A percentile compares a stretch with the other conserved stretches of the same genome.
Conservation (phyloP, 2,888 invertebrate species). For the Tricholauxania praeusta region DNA sequence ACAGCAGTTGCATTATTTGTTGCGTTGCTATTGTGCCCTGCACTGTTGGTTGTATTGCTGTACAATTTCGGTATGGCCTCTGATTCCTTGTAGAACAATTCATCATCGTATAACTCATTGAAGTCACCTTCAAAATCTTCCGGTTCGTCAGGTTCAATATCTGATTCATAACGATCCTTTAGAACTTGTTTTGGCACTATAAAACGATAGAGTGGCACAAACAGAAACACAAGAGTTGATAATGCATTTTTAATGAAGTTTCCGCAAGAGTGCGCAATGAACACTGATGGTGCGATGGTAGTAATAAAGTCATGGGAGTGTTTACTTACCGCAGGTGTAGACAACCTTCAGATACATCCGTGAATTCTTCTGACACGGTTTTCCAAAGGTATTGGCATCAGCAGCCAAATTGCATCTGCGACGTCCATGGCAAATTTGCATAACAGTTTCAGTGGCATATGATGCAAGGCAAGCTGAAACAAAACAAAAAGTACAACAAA, state of each 20-base stretch:
- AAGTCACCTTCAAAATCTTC: constrained; percentile 70
- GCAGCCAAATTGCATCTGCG: constrained; percentile 84
- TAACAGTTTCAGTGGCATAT: constrained; percentile 90
- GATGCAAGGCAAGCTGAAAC: constrained; percentile 86
- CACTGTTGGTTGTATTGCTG: constrained; percentile 61
- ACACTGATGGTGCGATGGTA: no score
- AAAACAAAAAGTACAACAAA: no score
- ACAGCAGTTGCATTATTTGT: constrained; percentile 48
- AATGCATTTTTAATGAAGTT: constrained; percentile 20
- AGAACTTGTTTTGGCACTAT: constrained; percentile 86
- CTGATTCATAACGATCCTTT: constrained; percentile 84
- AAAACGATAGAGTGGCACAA: constrained; percentile 44
- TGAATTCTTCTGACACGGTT: constrained; percentile 84
- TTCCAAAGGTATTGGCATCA: constrained; percentile 87
- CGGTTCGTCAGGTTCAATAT: constrained; percentile 82
- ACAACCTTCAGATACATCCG: constrained; percentile 89
- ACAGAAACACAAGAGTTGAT: neutral
- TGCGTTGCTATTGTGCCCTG: constrained; percentile 46
- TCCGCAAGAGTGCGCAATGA: neutral
- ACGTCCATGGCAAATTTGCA: constrained; percentile 89
- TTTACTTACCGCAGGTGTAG: constrained; percentile 85
- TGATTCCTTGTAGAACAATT: constrained; percentile 71
- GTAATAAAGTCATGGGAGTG: neutral
- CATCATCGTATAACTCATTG: constrained; percentile 71
- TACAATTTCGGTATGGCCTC: constrained; percentile 71